Evolutionary conservation across 2,888 invertebrate species (phyloP).

Genomic region (Catocala fraxini): DNA sequence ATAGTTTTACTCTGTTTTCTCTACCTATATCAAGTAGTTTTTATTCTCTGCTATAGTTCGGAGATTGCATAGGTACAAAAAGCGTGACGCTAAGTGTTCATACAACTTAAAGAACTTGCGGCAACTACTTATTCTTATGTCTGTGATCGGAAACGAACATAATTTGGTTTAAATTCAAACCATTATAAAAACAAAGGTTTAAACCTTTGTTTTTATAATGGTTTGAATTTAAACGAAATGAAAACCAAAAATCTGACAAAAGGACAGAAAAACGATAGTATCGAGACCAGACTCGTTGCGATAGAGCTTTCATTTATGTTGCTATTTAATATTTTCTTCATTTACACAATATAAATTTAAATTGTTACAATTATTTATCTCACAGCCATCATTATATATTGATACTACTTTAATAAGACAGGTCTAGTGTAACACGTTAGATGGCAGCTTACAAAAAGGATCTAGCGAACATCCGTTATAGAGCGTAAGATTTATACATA

Average conservation of each 20-base stretch:
- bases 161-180: constrained; percentile 15
- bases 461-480: constrained; percentile 84
- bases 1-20: too few relatives aligned
- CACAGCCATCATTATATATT: constrained; percentile 88
- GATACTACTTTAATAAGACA: constrained; percentile 87
- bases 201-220: too few relatives aligned
- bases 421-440: constrained; percentile 84
- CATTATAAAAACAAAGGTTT: constrained; percentile 12
- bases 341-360: constrained; percentile 87
- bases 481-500: constrained; percentile 69
- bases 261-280: constrained; percentile 47
- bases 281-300: constrained; percentile 64
- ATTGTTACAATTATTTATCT: constrained; percentile 86
- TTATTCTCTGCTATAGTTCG: too few relatives aligned
- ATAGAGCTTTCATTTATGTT: constrained; percentile 69
- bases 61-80: too few relatives aligned
- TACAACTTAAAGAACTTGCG: too few relatives aligned
- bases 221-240: too few relatives aligned
- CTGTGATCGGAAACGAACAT: constrained; percentile 4
- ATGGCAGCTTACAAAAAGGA: constrained; percentile 85
- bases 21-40: too few relatives aligned
- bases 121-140: too few relatives aligned
- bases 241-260: constrained; percentile 43
- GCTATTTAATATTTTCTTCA: constrained; percentile 75
- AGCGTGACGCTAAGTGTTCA: too few relatives aligned